A percentile compares a stretch with the other conserved stretches of the same genome.
These are phyloP conservation scores for Polydrusus pterygomalis DNA, from an alignment of 2,888 invertebrate genomes.

Conservation along the genomic window DNA sequence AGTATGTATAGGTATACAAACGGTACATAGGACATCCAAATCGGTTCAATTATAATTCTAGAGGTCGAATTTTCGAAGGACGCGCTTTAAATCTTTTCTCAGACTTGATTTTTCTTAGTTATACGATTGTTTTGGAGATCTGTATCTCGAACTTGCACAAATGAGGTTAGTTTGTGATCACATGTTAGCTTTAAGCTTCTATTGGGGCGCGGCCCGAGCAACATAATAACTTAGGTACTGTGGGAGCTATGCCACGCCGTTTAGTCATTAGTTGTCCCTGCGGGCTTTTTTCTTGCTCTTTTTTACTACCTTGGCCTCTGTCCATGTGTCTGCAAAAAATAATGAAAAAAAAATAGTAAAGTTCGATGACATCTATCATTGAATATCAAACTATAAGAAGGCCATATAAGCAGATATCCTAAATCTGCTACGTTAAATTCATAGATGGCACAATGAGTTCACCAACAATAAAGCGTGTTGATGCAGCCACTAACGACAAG, in stretches of 20 bases:
- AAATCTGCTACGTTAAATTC: no score
- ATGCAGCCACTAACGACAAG: no score
- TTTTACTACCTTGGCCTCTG: slow-evolving; percentile 82
- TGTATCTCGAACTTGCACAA: slow-evolving; percentile 31
- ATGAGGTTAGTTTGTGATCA: slow-evolving; percentile 46
- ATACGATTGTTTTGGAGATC: slow-evolving; percentile 26
- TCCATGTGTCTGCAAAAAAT: slow-evolving; percentile 79
- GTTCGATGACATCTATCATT: no score
- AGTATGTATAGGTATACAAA: no score
- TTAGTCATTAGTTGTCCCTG: slow-evolving; percentile 77
- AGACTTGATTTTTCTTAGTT: slow-evolving; percentile 10
- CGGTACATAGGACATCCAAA: no score
- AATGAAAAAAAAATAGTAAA: no score
- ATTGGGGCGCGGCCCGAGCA: slow-evolving; percentile 5
- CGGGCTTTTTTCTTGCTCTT: slow-evolving; percentile 87
- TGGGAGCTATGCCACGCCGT: slow-evolving; percentile 31
- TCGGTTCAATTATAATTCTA: no score
- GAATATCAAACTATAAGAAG: no score
- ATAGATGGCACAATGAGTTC: no score
- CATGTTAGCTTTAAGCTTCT: slow-evolving; percentile 36
- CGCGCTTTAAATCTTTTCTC: background rate
- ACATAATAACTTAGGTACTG: slow-evolving; percentile 28
- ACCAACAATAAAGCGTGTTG: no score
- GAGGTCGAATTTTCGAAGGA: background rate
- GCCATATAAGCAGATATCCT: no score